Evolutionary conservation across 1,140 invertebrate genomes (phyloP), one percentile per base, ranked within the genome.

Genomic region (Drosophila pseudoobscura): DNA sequence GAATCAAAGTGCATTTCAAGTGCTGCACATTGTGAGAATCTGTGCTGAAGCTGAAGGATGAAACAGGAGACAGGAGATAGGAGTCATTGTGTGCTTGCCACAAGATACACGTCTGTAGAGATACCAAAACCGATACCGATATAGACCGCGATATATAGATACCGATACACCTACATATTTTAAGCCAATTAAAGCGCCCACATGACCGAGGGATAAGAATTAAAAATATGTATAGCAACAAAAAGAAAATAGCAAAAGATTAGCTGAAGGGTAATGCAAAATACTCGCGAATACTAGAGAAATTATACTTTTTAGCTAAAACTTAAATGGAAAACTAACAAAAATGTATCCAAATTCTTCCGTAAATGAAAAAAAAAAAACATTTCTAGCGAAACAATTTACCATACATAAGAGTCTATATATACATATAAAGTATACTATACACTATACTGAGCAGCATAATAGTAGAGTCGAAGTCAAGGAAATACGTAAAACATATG

Each of bases 251-350:
- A 83, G 65, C 64, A 68, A 68, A 63, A 59, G 60, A 77, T 80
- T 80, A 84, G 77, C 56, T 49, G 20, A 69, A 61, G 60, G 41
- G 63, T 55, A 39, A 76, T 22, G 39, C 68, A 80, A 64, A 35
- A 35, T 35, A 11, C 31, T 35, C 31, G 31, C 3, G 31, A 35
- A 61, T 66, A 74, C 70, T 87, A 87, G 82, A 82, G 49, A 78
- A 85, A 87, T 87, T 75, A 80, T 82, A 85, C 74, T 80, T 87
- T 87, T 85, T 85, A 85, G 82, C 82, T 80, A 78, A 80, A 80
- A 11, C 45, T 73, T 51, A 63, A 63, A 65, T 54, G 46, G 47
- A 59, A n/a, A 58, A 45, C n/a, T 45, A 13, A 63, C 20, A 45
- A 41, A 75, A 87, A 64, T 88, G 70, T 87, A 87, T 82, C 82